Conservation (phyloP, 1,140 invertebrate species). For the Palaemon carinicauda region DNA sequence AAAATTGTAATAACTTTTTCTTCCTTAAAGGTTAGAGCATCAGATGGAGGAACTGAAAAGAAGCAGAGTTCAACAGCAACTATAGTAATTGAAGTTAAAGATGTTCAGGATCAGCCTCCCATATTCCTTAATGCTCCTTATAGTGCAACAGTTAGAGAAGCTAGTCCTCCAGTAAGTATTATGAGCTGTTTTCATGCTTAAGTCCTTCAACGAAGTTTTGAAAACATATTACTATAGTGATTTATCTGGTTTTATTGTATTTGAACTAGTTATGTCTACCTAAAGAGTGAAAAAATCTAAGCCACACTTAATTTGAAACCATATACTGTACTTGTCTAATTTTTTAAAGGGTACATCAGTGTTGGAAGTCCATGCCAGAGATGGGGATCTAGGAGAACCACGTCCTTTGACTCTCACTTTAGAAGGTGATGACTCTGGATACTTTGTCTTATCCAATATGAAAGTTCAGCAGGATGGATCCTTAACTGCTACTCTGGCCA, state of each 20-base stretch:
- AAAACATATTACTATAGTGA: too few species aligned
- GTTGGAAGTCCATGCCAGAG: conserved; percentile 75
- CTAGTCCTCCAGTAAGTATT: conserved; percentile 70
- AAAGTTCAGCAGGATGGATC: conserved; percentile 59
- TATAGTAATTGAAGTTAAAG: conserved; percentile 77
- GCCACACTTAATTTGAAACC: not conserved
- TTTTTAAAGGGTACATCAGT: conserved; percentile 68
- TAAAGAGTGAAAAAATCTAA: not conserved
- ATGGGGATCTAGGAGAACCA: conserved; percentile 79
- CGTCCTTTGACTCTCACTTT: conserved; percentile 70
- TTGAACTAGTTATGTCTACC: not conserved
- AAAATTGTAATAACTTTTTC: not conserved
- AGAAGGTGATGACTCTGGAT: conserved; percentile 73
- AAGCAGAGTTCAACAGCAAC: conserved; percentile 74
- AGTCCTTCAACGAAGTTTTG: not conserved
- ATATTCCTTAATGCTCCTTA: conserved; percentile 81
- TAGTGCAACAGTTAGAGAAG: conserved; percentile 78
- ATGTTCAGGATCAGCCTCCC: conserved; percentile 84
- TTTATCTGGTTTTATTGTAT: not conserved
- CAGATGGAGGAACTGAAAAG: conserved; percentile 70
- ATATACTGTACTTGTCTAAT: not conserved
- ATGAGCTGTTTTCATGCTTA: not conserved
- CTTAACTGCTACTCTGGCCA: conserved; percentile 67
- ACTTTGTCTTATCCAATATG: conserved; percentile 70
- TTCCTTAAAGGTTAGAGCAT: conserved; percentile 69